Percentiles rank a stretch among this genome's conserved stretches.
Conservation (phyloP, 1,140 invertebrate genomes). For the Cydia pomonella region DNA sequence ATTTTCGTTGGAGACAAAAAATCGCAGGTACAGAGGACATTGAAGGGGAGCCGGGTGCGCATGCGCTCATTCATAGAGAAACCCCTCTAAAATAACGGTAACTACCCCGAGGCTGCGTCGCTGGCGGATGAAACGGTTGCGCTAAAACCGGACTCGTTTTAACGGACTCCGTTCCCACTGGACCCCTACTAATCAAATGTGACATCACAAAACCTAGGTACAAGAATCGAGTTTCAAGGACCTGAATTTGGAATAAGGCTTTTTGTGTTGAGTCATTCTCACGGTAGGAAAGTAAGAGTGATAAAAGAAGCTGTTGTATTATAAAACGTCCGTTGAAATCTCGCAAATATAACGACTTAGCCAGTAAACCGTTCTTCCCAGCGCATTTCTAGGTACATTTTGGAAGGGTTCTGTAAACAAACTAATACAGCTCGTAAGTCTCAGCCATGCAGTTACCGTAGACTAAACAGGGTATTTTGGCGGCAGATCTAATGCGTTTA, state of each 20-base stretch:
- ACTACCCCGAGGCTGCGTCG: conserved; percentile 41
- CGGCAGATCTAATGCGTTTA: conserved; percentile 40
- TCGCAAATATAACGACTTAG: neutral
- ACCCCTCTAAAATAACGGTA: conserved; percentile 49
- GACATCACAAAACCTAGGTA: conserved; percentile 20
- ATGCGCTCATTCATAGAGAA: conserved; percentile 42
- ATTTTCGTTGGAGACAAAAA: conserved; percentile 27
- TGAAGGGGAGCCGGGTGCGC: conserved; percentile 42
- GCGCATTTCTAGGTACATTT: conserved; percentile 33
- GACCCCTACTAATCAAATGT: neutral
- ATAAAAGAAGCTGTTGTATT: conserved; percentile 4
- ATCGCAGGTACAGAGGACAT: conserved; percentile 38
- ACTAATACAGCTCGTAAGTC: conserved; percentile 36
- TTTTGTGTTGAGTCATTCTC: neutral
- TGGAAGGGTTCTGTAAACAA: conserved; percentile 48
- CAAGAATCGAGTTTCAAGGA: conserved; percentile 19
- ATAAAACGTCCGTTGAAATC: neutral
- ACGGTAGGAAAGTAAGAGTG: neutral
- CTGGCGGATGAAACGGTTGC: conserved; percentile 38
- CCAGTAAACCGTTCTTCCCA: neutral
- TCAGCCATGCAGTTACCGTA: conserved; percentile 40
- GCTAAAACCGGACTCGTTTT: conserved; percentile 46
- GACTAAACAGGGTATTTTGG: conserved; percentile 54
- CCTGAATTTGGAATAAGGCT: neutral
- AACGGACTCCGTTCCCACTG: conserved; percentile 36